A percentile compares a stretch with the other conserved stretches of the same genome.
Evolutionary conservation across 2,113 vertebrate species (phyloP).

Genomic region (Burhinus oedicnemus): DNA sequence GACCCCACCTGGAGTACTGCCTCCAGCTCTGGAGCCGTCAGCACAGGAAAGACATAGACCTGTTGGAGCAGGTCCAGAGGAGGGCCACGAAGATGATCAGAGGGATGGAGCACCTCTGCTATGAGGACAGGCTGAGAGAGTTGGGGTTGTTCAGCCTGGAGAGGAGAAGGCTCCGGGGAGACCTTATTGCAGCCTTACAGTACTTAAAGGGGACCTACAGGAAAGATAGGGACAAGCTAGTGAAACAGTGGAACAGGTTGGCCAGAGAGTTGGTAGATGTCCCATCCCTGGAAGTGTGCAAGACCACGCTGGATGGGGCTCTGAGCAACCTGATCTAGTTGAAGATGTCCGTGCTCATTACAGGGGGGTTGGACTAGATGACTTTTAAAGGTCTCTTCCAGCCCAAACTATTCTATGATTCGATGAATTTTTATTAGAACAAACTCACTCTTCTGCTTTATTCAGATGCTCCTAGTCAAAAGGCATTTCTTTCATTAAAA

Average conservation of each 20-base stretch:
- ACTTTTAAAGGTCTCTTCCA: neutral
- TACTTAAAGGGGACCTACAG: neutral
- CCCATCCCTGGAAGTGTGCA: neutral
- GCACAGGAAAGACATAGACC: neutral
- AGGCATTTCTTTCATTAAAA: constrained; percentile 29
- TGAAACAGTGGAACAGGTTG: neutral
- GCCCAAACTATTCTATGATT: neutral
- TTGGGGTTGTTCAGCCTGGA: neutral
- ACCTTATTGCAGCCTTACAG: neutral
- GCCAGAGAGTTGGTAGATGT: neutral
- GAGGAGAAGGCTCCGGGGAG: neutral
- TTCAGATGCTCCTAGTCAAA: neutral
- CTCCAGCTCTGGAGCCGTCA: neutral
- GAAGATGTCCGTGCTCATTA: neutral
- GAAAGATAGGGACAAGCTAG: neutral
- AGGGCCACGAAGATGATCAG: neutral
- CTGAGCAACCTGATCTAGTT: neutral
- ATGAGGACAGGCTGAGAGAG: neutral
- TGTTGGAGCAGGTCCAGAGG: neutral
- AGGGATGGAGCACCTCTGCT: neutral
- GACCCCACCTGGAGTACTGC: neutral
- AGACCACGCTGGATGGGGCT: neutral
- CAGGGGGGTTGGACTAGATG: neutral
- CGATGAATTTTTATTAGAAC: constrained; percentile 1
- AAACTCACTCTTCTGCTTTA: constrained; percentile 8